Conservation (phyloP, 2,797 vertebrate species). For the Myioborus miniatus region DNA sequence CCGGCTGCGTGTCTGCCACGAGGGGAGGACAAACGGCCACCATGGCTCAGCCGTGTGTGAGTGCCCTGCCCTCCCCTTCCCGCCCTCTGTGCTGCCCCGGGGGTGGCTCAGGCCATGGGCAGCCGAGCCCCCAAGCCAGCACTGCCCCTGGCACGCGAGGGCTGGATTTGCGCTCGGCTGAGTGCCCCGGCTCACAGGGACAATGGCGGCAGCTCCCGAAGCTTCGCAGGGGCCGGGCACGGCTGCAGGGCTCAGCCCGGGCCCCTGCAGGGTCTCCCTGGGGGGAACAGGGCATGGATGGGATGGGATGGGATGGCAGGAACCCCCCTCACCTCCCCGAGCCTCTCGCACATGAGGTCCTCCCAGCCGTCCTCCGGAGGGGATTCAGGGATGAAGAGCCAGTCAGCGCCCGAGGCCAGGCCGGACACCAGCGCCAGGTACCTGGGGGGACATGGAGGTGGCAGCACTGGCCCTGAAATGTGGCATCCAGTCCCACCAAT, state of each 20-base stretch:
- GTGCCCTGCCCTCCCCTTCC: neutral
- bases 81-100: accelerated
- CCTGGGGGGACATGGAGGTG: conserved; percentile 39
- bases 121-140: neutral
- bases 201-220: neutral
- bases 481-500: accelerated
- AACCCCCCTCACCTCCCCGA: conserved; percentile 79
- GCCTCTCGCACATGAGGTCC: conserved; percentile 88
- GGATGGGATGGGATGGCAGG: no score
- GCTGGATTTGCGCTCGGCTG: neutral
- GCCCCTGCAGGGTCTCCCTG: accelerated
- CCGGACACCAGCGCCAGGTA: conserved; percentile 94
- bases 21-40: neutral
- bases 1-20: conserved; percentile 84
- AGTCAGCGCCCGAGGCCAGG: conserved; percentile 92
- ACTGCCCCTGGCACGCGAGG: neutral
- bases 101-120: neutral
- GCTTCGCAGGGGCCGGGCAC: neutral
- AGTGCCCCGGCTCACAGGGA: conserved; percentile 7
- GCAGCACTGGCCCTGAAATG: accelerated
- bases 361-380: conserved; percentile 93
- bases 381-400: conserved; percentile 94
- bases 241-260: accelerated
- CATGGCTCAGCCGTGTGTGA: accelerated
- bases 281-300: neutral